Evolutionary conservation across 2,888 invertebrate genomes (phyloP).

Genomic region (Folsomia candida): DNA sequence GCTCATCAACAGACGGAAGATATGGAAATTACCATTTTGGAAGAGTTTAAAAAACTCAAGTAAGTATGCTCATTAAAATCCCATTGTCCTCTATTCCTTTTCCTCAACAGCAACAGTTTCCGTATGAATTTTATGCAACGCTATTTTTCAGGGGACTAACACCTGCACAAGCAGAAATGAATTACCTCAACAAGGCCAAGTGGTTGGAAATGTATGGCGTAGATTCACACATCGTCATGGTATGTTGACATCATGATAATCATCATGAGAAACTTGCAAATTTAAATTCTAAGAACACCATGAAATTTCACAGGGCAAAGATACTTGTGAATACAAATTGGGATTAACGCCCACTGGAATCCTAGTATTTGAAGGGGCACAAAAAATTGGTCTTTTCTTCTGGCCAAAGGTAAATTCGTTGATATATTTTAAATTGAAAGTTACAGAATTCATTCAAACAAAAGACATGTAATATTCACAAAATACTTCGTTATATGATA

Average conservation of each 20-base stretch:
- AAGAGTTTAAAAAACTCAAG: slow-evolving; percentile 82
- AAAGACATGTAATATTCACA: too few relatives aligned
- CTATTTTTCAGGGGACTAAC: slow-evolving; percentile 66
- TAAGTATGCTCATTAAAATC: slow-evolving; percentile 44
- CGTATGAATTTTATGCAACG: background rate
- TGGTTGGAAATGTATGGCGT: slow-evolving; percentile 99
- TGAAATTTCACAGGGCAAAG: slow-evolving; percentile 70
- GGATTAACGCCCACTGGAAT: slow-evolving; percentile 98
- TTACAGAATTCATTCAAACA: too few relatives aligned
- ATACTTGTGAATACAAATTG: slow-evolving; percentile 91
- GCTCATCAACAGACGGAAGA: slow-evolving; percentile 95
- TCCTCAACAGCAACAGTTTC: too few relatives aligned
- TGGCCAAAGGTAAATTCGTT: too few relatives aligned
- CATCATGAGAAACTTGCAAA: background rate
- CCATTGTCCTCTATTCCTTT: too few relatives aligned
- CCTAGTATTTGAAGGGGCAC: slow-evolving; percentile 91
- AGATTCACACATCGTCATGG: slow-evolving; percentile 93
- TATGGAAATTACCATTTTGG: slow-evolving; percentile 89
- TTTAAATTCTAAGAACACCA: too few relatives aligned
- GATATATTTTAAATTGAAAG: too few relatives aligned
- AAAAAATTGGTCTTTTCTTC: slow-evolving; percentile 97
- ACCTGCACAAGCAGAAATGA: slow-evolving; percentile 93
- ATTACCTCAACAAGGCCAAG: slow-evolving; percentile 92
- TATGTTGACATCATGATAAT: slow-evolving; percentile 52
- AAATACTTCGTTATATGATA: too few relatives aligned